Base-by-base conservation (phyloP, 2,888 invertebrate genomes). In the Biston stratarius region DNA sequence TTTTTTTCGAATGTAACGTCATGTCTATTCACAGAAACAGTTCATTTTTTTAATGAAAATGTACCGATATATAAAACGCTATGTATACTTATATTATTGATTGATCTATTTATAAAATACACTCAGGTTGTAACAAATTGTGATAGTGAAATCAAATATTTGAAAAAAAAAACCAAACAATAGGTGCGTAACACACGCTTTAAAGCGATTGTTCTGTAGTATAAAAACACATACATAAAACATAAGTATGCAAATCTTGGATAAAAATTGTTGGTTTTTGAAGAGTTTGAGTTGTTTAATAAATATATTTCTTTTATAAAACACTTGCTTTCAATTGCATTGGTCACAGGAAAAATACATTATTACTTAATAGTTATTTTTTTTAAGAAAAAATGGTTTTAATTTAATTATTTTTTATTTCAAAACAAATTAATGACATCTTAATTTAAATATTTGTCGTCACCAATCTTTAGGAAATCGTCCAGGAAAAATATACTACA, bases 51-150 rank as follows among this genome's bases (percentile, higher is more conserved):
- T 61, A 66, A 72, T 64, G 71, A 71, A 91, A 90, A 88, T 82
- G 81, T 81, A 79, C 79, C 80, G 84, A 84, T 89, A 91, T 92
- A 92, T 89, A 93, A 73, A 92, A 93, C 89, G 84, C 89, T 93
- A 90, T 85, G 82, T 59, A 83, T 76, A 79, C 80, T 84, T 90
- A 86, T 88, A 87, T 88, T 88, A 88, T 77, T 83, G 70, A 82
- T 80, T 83, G 70, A 82, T 79, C 83, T 88, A 88, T 82, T 70
- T 83, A 86, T 89, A 90, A 91, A 90, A 88, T 89, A 91, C 91
- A 89, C 87, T 87, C 89, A 89, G 82, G 78, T 86, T 69, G 77
- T 91, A 91, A 92, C 90, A 90, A 89, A 87, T 88, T 83, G 83
- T 87, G 88, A 79, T 85, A 87, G 79, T 76, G 74, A 68, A 71